Evolutionary conservation across 53 echinoderm and acorn worm species (phyloP).

Genomic region (Apostichopus leukothele): DNA sequence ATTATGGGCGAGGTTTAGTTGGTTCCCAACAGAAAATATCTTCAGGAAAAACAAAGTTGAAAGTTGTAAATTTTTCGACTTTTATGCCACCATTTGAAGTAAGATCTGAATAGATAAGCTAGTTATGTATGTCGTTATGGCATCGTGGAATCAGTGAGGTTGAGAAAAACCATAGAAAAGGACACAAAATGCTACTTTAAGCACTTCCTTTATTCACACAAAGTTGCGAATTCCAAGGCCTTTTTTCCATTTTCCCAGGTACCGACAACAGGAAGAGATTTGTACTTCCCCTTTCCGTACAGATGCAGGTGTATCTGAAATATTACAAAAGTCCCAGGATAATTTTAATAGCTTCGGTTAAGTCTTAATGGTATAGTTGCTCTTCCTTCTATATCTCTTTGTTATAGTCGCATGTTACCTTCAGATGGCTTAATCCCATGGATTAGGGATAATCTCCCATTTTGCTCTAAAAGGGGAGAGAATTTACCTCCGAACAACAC

Average conservation of each 20-base stretch:
- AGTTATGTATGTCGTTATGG: too few species aligned
- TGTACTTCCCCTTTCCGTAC: background rate
- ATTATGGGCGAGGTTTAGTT: too few species aligned
- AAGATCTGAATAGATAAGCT: too few species aligned
- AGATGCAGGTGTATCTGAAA: background rate
- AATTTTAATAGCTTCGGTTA: background rate
- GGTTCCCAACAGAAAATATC: too few species aligned
- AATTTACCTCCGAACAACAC: background rate
- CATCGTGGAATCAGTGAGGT: too few species aligned
- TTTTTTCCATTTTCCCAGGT: background rate
- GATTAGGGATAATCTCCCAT: background rate
- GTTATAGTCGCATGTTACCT: background rate
- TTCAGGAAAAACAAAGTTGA: too few species aligned
- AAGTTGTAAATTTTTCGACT: too few species aligned
- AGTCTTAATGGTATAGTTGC: background rate
- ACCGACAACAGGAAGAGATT: background rate
- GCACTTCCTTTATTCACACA: too few species aligned
- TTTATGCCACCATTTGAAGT: too few species aligned
- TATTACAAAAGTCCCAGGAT: background rate
- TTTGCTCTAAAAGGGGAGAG: background rate
- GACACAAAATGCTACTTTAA: too few species aligned
- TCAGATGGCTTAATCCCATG: background rate
- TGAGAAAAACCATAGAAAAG: too few species aligned
- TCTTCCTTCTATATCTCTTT: background rate
- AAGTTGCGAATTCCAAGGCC: too few species aligned